These are phyloP conservation scores for Ophioderma brevispina DNA, from an alignment of 35 echinoderm and acorn worm genomes.

Conservation along the genomic window DNA sequence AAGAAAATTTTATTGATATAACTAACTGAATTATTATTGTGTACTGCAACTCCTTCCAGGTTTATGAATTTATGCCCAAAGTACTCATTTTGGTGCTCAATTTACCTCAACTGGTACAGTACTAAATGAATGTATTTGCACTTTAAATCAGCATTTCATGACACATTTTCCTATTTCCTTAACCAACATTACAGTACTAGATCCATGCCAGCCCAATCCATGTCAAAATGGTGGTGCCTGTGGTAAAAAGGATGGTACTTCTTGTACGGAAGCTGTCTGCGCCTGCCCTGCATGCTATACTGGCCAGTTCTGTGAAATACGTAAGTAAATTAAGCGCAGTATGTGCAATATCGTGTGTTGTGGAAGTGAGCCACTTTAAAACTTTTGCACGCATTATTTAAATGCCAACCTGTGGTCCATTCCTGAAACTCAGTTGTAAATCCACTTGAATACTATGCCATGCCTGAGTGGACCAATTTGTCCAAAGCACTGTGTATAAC, in stretches of 20 bases:
- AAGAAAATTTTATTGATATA: too few species aligned
- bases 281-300: conserved; percentile 65
- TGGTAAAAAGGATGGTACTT: conserved; percentile 2
- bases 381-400: too few species aligned
- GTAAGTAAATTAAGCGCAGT: conserved; percentile 66
- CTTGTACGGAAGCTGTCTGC: conserved; percentile 55
- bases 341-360: too few species aligned
- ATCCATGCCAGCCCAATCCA: conserved; percentile 47
- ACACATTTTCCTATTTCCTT: background rate
- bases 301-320: conserved; percentile 78
- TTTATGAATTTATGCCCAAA: background rate
- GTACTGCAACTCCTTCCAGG: too few species aligned
- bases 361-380: too few species aligned
- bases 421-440: too few species aligned
- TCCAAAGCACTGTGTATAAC: too few species aligned
- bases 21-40: too few species aligned
- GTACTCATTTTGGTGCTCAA: background rate
- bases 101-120: too few species aligned
- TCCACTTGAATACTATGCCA: too few species aligned
- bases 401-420: too few species aligned
- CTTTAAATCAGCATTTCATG: background rate
- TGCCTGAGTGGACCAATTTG: too few species aligned
- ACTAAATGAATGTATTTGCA: background rate
- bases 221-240: conserved; percentile 80
- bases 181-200: conserved; percentile 16